These are phyloP conservation scores for Staurois parvus DNA, from an alignment of 2,797 vertebrate species.

Conservation along the genomic window DNA sequence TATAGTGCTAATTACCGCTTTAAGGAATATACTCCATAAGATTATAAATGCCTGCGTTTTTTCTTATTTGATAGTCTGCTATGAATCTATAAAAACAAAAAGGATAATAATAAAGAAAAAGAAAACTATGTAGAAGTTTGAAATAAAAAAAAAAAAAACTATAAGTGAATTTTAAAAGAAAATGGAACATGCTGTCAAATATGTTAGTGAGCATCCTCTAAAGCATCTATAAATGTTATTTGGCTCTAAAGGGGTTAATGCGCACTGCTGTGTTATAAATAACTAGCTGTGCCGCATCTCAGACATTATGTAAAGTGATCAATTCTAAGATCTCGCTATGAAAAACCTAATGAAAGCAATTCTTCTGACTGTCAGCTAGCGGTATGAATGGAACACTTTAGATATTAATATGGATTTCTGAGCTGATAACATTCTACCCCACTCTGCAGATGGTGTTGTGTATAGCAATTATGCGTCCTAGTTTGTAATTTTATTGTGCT, in stretches of 20 bases:
- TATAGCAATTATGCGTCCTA: constrained; percentile 61
- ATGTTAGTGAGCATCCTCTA: background rate
- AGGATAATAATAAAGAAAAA: background rate
- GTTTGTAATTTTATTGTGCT: constrained; percentile 61
- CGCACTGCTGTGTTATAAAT: constrained; percentile 55
- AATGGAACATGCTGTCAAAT: background rate
- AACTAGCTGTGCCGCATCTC: constrained; percentile 58
- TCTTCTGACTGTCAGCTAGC: constrained; percentile 62
- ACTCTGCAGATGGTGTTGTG: constrained; percentile 61
- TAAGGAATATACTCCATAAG: too few relatives aligned
- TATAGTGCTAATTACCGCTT: too few relatives aligned
- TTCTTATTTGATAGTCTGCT: too few relatives aligned
- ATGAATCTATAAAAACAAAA: too few relatives aligned
- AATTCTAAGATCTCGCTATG: constrained; percentile 63
- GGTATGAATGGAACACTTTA: constrained; percentile 62
- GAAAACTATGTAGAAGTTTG: background rate
- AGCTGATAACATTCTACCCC: constrained; percentile 61
- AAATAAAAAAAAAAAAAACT: background rate
- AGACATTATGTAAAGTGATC: constrained; percentile 64
- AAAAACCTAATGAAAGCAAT: constrained; percentile 64
- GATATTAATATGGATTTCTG: constrained; percentile 64
- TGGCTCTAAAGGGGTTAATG: constrained; percentile 38
- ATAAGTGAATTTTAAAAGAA: background rate
- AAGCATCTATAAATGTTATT: background rate
- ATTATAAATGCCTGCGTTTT: too few relatives aligned